Evolutionary conservation across 2,888 invertebrate genomes (phyloP).

Genomic region (Nipponacmea schrenckii): DNA sequence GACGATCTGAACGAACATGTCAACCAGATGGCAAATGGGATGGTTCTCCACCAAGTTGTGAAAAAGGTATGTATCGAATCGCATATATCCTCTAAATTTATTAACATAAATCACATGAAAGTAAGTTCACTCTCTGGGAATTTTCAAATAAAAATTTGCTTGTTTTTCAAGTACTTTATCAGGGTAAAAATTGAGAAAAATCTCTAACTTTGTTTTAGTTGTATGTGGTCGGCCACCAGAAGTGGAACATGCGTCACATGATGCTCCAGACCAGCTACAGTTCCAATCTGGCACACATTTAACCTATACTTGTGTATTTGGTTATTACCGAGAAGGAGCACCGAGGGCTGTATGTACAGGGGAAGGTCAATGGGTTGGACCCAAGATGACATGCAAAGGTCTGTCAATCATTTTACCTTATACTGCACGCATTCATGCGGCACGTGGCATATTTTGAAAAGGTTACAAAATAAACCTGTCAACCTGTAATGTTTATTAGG

Average conservation of each 20-base stretch:
- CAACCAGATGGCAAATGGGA: constrained; percentile 44
- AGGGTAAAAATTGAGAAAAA: no score
- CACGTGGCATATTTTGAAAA: neutral
- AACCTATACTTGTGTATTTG: constrained; percentile 93
- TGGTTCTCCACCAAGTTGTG: constrained; percentile 49
- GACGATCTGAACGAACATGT: constrained; percentile 41
- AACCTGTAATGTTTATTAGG: neutral
- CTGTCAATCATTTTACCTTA: constrained; percentile 67
- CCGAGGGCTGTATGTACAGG: constrained; percentile 90
- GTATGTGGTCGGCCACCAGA: constrained; percentile 69
- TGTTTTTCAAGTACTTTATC: no score
- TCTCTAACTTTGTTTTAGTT: constrained; percentile 57
- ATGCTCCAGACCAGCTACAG: constrained; percentile 87
- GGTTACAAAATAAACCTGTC: neutral
- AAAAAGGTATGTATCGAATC: constrained; percentile 36
- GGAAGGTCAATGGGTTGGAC: constrained; percentile 94
- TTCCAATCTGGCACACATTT: constrained; percentile 91
- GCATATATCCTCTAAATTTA: no score
- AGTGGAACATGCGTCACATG: constrained; percentile 73
- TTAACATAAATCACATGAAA: no score
- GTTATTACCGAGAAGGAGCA: constrained; percentile 92
- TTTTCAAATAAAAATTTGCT: no score
- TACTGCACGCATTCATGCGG: neutral
- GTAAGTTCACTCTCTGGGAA: no score
- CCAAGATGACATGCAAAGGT: constrained; percentile 95